Evolutionary conservation across 1,140 invertebrate genomes (phyloP).

Genomic region (Drosophila lowei): DNA sequence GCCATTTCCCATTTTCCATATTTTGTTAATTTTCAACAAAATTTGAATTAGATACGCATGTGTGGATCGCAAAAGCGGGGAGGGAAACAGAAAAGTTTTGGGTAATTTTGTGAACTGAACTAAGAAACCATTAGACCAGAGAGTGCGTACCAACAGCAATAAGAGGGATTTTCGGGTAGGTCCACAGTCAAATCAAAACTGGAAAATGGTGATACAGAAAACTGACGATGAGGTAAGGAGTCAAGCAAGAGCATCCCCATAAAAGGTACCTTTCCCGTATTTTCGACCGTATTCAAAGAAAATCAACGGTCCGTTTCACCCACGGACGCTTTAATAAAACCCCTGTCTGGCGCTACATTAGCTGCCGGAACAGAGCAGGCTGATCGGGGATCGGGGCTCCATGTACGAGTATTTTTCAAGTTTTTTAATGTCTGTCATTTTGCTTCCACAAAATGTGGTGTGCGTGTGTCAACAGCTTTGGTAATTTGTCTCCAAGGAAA

Average conservation of each 20-base stretch:
- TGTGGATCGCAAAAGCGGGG: slow-evolving; percentile 1
- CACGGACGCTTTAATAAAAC: no score
- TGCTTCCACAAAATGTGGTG: slow-evolving; percentile 19
- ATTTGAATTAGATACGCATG: slow-evolving; percentile 47
- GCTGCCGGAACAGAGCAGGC: no score
- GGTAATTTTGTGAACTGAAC: slow-evolving; percentile 45
- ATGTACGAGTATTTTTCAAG: background rate
- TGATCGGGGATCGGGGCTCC: no score
- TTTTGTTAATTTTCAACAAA: slow-evolving; percentile 43
- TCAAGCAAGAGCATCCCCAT: no score
- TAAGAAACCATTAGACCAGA: slow-evolving; percentile 25
- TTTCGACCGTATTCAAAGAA: no score
- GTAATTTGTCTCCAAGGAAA: slow-evolving; percentile 80
- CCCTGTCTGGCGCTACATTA: no score
- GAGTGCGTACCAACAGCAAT: slow-evolving; percentile 7
- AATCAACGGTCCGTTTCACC: no score
- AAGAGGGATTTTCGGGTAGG: background rate
- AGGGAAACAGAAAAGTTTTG: background rate
- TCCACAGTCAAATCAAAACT: background rate
- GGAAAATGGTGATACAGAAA: background rate
- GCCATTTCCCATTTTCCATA: background rate
- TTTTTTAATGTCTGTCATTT: slow-evolving; percentile 67
- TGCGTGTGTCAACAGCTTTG: slow-evolving; percentile 64
- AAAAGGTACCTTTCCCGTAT: no score
- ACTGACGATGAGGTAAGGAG: no score